Evolutionary conservation across 2,113 vertebrate species (phyloP).

Genomic region (Megalops atlanticus): DNA sequence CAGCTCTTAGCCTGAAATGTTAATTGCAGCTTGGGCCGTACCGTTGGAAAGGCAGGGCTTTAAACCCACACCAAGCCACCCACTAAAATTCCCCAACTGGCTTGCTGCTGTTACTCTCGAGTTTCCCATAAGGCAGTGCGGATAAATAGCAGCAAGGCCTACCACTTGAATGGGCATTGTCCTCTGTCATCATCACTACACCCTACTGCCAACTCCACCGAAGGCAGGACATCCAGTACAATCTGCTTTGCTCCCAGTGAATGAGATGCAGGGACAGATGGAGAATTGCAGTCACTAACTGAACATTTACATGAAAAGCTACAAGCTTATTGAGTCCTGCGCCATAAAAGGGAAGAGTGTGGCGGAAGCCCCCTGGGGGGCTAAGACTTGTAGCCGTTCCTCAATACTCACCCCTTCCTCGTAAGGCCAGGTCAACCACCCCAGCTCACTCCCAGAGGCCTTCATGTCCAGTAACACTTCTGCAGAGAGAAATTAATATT

Average conservation of each 20-base stretch:
- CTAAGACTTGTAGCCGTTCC: conserved; percentile 15
- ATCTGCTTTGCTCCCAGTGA: neutral
- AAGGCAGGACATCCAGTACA: neutral
- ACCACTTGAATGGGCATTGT: neutral
- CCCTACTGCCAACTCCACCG: neutral
- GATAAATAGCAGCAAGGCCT: conserved; percentile 14
- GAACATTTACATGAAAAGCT: no score
- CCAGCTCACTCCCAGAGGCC: conserved; percentile 84
- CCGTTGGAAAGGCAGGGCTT: conserved; percentile 56
- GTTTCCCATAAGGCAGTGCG: conserved; percentile 41
- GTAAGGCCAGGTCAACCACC: conserved; percentile 87
- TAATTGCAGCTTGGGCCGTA: conserved; percentile 50
- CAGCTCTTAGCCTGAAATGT: conserved; percentile 52
- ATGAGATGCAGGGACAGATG: no score
- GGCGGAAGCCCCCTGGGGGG: neutral
- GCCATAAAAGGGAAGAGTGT: no score
- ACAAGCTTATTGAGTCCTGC: no score
- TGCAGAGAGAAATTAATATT: conserved; percentile 53
- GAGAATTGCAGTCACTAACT: no score
- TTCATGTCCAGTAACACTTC: conserved; percentile 91
- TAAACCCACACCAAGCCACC: conserved; percentile 42
- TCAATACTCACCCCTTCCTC: conserved; percentile 85
- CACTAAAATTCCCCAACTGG: conserved; percentile 40
- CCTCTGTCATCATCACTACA: no score
- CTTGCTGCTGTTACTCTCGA: conserved; percentile 56